phyloP scores from a whole-genome alignment of 2,888 invertebrate species.

The Halocaridina rubra region DNA sequence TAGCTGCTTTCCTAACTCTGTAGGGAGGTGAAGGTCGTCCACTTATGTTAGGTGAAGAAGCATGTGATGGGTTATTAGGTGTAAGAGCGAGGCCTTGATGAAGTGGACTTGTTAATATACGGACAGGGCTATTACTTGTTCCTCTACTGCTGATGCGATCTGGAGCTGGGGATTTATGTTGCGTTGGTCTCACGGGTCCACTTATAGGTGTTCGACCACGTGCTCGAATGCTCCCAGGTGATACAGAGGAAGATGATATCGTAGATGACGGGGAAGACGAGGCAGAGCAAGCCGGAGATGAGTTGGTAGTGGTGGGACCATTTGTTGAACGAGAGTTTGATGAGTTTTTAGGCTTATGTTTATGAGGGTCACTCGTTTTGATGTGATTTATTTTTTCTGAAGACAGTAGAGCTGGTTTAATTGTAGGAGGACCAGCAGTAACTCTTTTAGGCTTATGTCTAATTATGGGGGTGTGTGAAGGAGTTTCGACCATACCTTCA shows the following conservation, averaged over 20 bases:
- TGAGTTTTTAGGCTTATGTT: conserved; percentile 12
- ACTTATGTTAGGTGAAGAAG: neutral
- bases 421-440: conserved; percentile 5
- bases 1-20: conserved; percentile 54
- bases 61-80: neutral
- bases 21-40: neutral
- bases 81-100: neutral
- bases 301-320: conserved; percentile 20
- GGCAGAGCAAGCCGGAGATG: conserved; percentile 10
- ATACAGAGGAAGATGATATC: conserved; percentile 15
- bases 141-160: neutral
- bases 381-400: conserved; percentile 23
- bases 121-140: neutral
- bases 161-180: neutral
- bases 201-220: conserved; percentile 2
- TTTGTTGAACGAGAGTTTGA: neutral
- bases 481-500: neutral
- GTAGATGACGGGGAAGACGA: conserved; percentile 26
- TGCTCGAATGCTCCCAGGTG: neutral
- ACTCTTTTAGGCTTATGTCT: conserved; percentile 1
- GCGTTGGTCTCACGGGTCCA: conserved; percentile 37
- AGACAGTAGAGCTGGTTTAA: conserved; percentile 42
- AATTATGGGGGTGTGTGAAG: neutral
- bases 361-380: neutral
- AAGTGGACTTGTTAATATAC: neutral